Percentiles rank a stretch among this genome's conserved stretches.
Conservation (phyloP, 2,797 vertebrate species). For the Hydrocynus forskahlii region DNA sequence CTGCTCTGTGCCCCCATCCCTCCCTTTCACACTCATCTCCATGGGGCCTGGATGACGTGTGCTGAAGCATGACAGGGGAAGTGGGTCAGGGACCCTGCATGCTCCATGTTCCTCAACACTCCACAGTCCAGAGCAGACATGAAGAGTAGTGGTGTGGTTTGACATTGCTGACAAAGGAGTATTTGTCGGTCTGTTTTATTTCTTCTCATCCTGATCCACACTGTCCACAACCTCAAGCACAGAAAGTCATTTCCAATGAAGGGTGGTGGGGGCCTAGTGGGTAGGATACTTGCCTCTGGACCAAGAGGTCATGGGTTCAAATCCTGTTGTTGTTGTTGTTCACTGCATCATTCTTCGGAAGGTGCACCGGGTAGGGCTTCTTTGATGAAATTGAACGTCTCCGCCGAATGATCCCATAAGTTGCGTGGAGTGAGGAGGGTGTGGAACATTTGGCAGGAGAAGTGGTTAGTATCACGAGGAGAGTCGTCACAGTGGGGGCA, state of each 20-base stretch:
- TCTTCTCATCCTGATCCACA: neutral
- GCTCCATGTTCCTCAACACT: slow-evolving; percentile 10
- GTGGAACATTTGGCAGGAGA: too few species aligned
- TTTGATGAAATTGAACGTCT: too few species aligned
- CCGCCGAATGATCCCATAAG: too few species aligned
- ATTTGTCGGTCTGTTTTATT: neutral
- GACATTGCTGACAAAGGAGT: slow-evolving; percentile 16
- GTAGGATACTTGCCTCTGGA: too few species aligned
- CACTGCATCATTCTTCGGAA: too few species aligned
- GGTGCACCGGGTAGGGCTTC: too few species aligned
- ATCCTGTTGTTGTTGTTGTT: too few species aligned
- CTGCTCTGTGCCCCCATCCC: neutral
- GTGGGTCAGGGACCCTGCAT: slow-evolving; percentile 34
- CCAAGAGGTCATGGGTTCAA: too few species aligned
- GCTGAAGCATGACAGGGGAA: slow-evolving; percentile 1
- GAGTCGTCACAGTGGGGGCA: too few species aligned
- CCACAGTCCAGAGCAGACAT: neutral
- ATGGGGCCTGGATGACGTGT: neutral
- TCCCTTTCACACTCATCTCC: neutral
- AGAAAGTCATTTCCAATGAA: neutral
- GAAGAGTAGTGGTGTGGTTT: neutral
- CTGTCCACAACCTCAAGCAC: neutral
- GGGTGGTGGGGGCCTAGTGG: too few species aligned
- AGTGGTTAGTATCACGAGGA: too few species aligned
- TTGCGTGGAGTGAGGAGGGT: too few species aligned